Base-by-base conservation (phyloP, 2,888 invertebrate genomes). In the Dinocampus coccinellae region DNA sequence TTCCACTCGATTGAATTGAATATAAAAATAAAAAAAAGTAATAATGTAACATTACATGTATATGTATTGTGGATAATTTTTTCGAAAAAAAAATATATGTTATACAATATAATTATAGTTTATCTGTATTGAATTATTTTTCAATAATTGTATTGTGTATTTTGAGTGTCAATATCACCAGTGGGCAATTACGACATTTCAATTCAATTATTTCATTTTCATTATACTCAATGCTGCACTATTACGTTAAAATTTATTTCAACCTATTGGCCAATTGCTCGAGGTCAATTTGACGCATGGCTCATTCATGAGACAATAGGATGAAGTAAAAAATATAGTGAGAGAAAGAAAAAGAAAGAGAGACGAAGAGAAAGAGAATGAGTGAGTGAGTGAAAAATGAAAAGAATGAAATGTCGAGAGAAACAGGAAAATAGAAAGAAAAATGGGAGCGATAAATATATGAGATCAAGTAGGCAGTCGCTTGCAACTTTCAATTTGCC, bases 241-340 rank as follows among this genome's bases (percentile, higher is more conserved):
- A 57, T 29, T 16, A 55, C 63, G 42, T 33, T n/a, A 66, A 47
- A 47, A 39, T 69, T 57, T 69, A 69, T 55, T 55, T 47, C 62
- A 61, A 16, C 13, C 62, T n/a, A 70, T 65, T 24, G 47, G 16
- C 64, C 57, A 64, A 73, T 70, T 70, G 57, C 53, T 63, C 60
- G 42, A 10, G 29, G 53, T 61, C 65, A 69, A 73, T 70, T 61
- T 47, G 68, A 70, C 20, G 67, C 29, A 29, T 29, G 55, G 57
- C 47, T 70, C 55, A 57, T 57, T 42, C 42, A 47, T 16, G 47
- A 13, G 9, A 20, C 16, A n/a, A 20, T 6, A 3, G 16, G 16
- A 20, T 3, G 2, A 6, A n/a, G 16, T 7, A 47, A 6, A 11
- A 7, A 47, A 70, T 29, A 53, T 26, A 69, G 53, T 58, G 24